These are phyloP conservation scores for Acronicta psi DNA, from an alignment of 2,888 invertebrate genomes.

Conservation along the genomic window DNA sequence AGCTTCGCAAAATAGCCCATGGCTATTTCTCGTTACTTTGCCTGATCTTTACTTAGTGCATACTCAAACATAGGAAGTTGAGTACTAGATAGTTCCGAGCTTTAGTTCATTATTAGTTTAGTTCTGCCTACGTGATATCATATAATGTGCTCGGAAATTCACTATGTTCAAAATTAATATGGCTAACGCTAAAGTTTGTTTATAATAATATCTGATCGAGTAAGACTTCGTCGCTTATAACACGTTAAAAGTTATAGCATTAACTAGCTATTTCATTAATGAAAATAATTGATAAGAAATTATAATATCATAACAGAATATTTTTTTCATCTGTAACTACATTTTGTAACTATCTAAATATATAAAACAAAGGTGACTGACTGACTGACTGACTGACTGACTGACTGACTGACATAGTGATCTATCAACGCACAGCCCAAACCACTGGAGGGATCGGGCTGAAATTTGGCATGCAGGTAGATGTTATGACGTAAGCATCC, in stretches of 20 bases:
- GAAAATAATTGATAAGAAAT: background rate
- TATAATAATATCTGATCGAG: background rate
- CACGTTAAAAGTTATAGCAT: background rate
- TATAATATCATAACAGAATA: too few species aligned
- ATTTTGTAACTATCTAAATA: too few species aligned
- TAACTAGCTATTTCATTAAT: background rate
- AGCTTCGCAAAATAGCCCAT: conserved; percentile 40
- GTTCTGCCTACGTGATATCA: conserved; percentile 30
- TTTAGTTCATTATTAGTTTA: conserved; percentile 50
- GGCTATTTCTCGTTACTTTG: conserved; percentile 43
- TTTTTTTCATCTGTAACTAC: too few species aligned
- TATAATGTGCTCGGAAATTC: conserved; percentile 20
- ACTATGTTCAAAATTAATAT: conserved; percentile 40
- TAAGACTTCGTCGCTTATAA: background rate
- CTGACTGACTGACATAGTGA: too few species aligned
- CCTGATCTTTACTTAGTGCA: conserved; percentile 45
- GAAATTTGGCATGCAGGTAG: too few species aligned
- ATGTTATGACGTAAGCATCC: too few species aligned
- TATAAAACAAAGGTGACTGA: too few species aligned
- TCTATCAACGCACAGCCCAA: too few species aligned
- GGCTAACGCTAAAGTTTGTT: background rate
- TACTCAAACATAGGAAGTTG: conserved; percentile 53
- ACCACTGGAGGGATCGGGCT: too few species aligned
- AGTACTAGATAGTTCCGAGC: conserved; percentile 32
- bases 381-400: too few species aligned